A percentile compares a stretch with the other conserved stretches of the same genome.
Evolutionary conservation across 2,797 vertebrate genomes (phyloP).

Genomic region (Macrochelys suwanniensis): DNA sequence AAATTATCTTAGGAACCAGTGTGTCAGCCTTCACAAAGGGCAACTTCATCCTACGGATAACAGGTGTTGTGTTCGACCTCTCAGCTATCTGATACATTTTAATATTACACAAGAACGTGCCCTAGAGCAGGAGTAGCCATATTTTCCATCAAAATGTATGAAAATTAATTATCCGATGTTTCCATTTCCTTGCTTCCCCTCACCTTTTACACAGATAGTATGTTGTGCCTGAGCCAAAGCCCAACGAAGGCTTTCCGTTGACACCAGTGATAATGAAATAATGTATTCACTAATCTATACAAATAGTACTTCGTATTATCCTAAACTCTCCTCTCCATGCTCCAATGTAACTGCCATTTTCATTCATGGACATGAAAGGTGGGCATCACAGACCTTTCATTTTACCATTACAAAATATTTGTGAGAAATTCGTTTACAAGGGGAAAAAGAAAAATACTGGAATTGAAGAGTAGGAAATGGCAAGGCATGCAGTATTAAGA

Average conservation of each 20-base stretch:
- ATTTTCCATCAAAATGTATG: no score
- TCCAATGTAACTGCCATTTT: neutral
- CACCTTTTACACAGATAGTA: neutral
- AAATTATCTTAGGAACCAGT: neutral
- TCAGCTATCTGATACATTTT: neutral
- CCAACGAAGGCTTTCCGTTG: no score
- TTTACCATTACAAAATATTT: neutral
- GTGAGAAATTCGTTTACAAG: neutral
- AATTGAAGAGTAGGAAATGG: neutral
- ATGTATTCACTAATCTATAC: neutral
- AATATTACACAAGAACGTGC: neutral
- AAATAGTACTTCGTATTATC: neutral
- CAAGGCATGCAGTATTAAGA: neutral
- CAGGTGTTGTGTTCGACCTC: neutral
- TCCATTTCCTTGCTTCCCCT: neutral
- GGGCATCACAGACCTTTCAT: neutral
- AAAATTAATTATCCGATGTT: neutral
- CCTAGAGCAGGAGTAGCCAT: neutral
- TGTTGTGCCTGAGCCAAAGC: neutral
- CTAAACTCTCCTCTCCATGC: neutral
- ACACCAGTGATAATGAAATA: neutral
- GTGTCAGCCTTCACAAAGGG: neutral
- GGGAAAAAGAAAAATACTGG: neutral
- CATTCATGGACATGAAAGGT: neutral
- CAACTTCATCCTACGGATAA: neutral